Base-by-base conservation (phyloP, 2,888 invertebrate species). In the Leptarthrus brevirostris region DNA sequence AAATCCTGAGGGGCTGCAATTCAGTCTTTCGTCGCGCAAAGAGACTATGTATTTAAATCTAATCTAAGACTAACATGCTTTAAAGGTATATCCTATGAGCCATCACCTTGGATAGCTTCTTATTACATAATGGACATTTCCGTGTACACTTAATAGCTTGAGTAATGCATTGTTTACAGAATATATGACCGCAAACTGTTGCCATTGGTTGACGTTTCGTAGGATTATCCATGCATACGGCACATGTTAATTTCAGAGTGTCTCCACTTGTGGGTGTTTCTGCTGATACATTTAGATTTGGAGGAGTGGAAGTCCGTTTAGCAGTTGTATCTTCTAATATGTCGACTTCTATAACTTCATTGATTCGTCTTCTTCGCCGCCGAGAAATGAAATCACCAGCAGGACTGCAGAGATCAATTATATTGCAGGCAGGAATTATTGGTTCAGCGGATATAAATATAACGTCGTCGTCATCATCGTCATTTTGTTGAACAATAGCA, bases 111-210 rank as follows among this genome's bases (percentile, higher is more conserved):
- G 30, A 54, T 3, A 22, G 20, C 36, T 10, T 30, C 34, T 47
- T 56, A 14, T 78, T 77, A 56, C 79, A 79, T 0, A 78, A 53
- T 1, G 79, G 79, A 49, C 79, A 79, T 14, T 77, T 76, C 0
- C 26, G 66, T 1, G 74, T 72, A 10, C 64, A 2, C 3, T 72
- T 72, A 0, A 79, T 74, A 4, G 77, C 74, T 5, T 69, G 49
- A 5, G 6, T 8, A 1, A 79, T 79, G 26, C 79, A 79, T 1
- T 14, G 18, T 2, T 74, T 52, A 24, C 79, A 79, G 52, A 78
- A 79, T 6, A 79, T 76, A 36, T 79, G 79, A 0, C 79, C 79
- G 26, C 79, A 79, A 6, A 74, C 47, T 1, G 78, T 79, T 8
- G 78, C 76, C 0, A 26, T 56, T 1, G 78, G 77, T 16, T 72